Base-by-base conservation (phyloP, 2,797 vertebrate species). In the Luscinia megarhynchos region DNA sequence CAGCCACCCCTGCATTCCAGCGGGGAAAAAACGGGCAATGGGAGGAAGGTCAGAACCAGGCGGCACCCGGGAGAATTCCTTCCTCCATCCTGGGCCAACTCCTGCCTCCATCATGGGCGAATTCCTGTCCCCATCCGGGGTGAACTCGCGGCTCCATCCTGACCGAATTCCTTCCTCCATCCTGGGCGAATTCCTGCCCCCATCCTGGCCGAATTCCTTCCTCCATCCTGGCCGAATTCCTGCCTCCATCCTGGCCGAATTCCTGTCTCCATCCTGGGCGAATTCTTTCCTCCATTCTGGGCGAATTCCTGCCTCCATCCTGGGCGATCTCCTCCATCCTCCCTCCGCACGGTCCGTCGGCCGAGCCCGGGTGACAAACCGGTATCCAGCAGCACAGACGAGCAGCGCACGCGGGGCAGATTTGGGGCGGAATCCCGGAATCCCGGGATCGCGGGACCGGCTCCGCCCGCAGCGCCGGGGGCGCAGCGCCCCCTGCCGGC, bases 391-490 rank as follows among this genome's bases (percentile, higher is more conserved):
- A 13, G 45, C 34, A 38, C 48, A 51, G 15, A 45, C 5, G 24
- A 30, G 34, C 54, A 12, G 51, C 77, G 13, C n/a, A 2, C 1
- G 10, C 13, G 5, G 15, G 48, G 43, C 0, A 38, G 11, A 38
- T 38, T 38, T 38, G 38, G 38, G 38, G 38, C 38, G 38, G 38
- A 38, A 38, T 38, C 38, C 11, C 38, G 17, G 5, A 2, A 70
- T 53, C 13, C 58, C 17, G 62, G 36, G 21, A n/a, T 40, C 22
- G 15, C 38, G 50, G 53, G 13, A 8, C 7, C 13, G 18, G 29
- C 53, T 3, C 23, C 4, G 4, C 16, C 41, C 17, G 6, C 75
- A 5, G 2, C 66, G n/a, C 22, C 27, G 5, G 2, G 3, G 0
- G 9, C 43, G 62, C 16, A 83, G 40, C 82, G 34, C 87, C 92